Base-by-base conservation (phyloP, 2,888 invertebrate species). In the Tubulanus polymorphus region DNA sequence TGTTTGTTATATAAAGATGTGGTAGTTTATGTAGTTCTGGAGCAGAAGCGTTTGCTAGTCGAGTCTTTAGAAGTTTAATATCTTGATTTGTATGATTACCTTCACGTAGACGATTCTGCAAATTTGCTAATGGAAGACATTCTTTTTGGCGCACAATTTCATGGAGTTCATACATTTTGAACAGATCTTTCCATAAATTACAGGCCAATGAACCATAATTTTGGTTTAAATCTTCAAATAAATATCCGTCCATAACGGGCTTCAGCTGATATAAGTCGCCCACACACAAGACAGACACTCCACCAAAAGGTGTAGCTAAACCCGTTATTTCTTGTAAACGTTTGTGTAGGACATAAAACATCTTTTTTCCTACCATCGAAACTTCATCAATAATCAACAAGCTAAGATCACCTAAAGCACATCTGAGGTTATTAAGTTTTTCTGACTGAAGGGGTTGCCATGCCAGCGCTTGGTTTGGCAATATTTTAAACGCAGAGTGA, bases 311-410 rank as follows among this genome's bases (percentile, higher is more conserved):
- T 30, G 49, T 41, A 18, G 32, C 45, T 15, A n/a, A 41, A 3
- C 57, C 61, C 20, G 23, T 60, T 2, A 64, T 55, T 58, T 64
- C 58, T 49, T 64, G 59, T 1, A 63, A 35, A 2, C 63, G 18
- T 27, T 56, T 23, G 56, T 64, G 55, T 1, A 63, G 55, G 50
- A 57, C 62, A 35, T 60, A 55, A 23, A 63, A 53, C 61, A 63
- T 61, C 15, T 29, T 51, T 20, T 55, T 46, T 20, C 64, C 61
- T 12, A 61, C 63, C 63, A 63, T 63, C 10, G 61, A 63, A 41
- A 63, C 59, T 57, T 63, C 61, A 57, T 64, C 62, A 49, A 61
- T 63, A 6, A 63, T 61, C 2, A 61, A 50, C 8, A 63, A 18
- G n/a, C 52, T 8, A 15, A 60, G 20, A 15, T 59, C 49, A 6